Evolutionary conservation across 2,888 invertebrate genomes (phyloP).

Genomic region (Andrena haemorrhoa): DNA sequence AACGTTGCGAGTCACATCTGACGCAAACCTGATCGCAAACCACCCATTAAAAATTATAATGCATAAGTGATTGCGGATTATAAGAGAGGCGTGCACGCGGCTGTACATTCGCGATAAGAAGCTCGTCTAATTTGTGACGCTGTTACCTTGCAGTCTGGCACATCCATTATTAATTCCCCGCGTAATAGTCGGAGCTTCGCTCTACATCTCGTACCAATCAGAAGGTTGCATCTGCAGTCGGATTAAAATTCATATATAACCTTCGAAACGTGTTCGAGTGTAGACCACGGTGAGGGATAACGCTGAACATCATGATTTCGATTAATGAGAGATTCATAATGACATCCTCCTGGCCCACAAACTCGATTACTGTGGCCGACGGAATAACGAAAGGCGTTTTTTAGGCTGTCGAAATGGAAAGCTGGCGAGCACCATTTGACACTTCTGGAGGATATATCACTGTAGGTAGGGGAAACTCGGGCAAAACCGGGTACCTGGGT

Average conservation of each 20-base stretch:
- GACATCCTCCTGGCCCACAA: not conserved
- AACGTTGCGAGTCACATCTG: not conserved
- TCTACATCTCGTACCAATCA: slow-evolving; percentile 23
- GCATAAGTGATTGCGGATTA: slow-evolving; percentile 24
- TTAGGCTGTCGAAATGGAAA: not conserved
- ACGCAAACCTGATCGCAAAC: not conserved
- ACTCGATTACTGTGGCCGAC: not conserved
- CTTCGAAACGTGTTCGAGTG: slow-evolving; percentile 36
- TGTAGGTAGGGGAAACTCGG: no score
- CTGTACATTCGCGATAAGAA: slow-evolving; percentile 63
- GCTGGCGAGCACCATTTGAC: not conserved
- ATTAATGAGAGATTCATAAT: not conserved
- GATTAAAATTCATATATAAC: slow-evolving; percentile 65
- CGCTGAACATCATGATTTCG: slow-evolving; percentile 14
- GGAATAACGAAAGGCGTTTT: not conserved
- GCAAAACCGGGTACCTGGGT: no score
- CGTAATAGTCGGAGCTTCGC: slow-evolving; percentile 51
- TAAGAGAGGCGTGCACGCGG: slow-evolving; percentile 25
- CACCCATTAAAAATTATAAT: slow-evolving; percentile 48
- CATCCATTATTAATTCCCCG: slow-evolving; percentile 66
- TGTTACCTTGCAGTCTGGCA: slow-evolving; percentile 51
- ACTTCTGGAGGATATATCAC: not conserved
- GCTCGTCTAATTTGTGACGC: slow-evolving; percentile 59
- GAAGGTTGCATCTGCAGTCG: slow-evolving; percentile 27
- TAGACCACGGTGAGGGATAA: not conserved